Evolutionary conservation across 2,888 invertebrate genomes (phyloP), one percentile per base, ranked within the genome.

Genomic region (Nomada flava): DNA sequence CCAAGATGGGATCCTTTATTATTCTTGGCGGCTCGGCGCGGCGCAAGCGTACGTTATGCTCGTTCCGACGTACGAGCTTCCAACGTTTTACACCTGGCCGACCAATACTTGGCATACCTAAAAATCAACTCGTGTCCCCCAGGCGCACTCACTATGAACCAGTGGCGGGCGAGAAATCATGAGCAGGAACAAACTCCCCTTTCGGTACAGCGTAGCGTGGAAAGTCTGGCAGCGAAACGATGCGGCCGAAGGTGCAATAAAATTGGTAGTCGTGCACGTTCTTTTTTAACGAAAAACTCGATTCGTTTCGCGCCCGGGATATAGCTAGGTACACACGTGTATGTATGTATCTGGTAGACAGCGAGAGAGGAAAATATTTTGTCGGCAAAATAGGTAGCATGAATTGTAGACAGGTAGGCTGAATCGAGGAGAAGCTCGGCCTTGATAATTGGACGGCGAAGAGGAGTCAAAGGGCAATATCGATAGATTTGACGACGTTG

Each of bases 111-210:
- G 42, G 50, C 15, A n/a, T 68, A 26, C 36, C 20, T 44, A 53
- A 67, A 80, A 81, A 73, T 81, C 80, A 81, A 80, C 82, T 81
- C 80, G 80, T 80, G 80, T 80, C 80, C 57, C 73, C 11, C 62
- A 71, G 62, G 52, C 57, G 42, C 23, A 13, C 7, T 18, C 23
- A 13, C 7, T 18, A 50, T 18, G 62, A 23, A 68, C n/a, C 55
- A 42, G n/a, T 26, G 10, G 60, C n/a, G 23, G 47, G 53, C 20
- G 64, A 59, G 79, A 80, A 79, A 71, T 79, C 79, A 55, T 42
- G 59, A 59, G 15, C n/a, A 42, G 47, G 50, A 59, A 76, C 44
- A 63, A 76, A 44, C 53, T 55, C 29, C 44, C 4, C 23, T 44
- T 36, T 62, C 18, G 44, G 20, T 47, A 36, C n/a, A 55, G 63